Conservation (phyloP, 2,797 vertebrate genomes). For the Anolis apletophallus region DNA sequence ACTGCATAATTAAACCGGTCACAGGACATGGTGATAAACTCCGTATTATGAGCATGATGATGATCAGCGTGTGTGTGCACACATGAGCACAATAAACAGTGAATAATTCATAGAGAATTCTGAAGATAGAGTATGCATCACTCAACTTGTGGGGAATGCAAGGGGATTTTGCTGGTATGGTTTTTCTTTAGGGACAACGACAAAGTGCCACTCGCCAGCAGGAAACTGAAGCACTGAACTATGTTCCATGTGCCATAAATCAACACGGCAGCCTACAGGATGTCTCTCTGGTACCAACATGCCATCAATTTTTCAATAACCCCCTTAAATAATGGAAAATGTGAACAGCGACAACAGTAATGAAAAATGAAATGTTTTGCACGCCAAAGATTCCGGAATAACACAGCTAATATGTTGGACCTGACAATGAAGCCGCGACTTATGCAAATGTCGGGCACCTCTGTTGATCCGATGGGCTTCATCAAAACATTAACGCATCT, state of each 20-base stretch:
- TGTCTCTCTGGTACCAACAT: constrained; percentile 82
- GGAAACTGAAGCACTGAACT: constrained; percentile 80
- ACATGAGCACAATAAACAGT: constrained; percentile 79
- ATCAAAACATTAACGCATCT: no score
- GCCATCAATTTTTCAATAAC: constrained; percentile 83
- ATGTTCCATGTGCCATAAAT: constrained; percentile 78
- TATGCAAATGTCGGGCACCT: neutral
- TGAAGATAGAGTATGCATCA: constrained; percentile 76
- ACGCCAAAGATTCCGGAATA: constrained; percentile 67
- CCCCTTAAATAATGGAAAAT: constrained; percentile 88
- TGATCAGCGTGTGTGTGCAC: constrained; percentile 66
- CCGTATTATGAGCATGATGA: constrained; percentile 62
- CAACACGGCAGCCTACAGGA: constrained; percentile 71
- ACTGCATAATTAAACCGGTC: constrained; percentile 61
- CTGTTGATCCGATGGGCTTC: no score
- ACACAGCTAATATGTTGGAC: constrained; percentile 37
- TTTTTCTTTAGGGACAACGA: constrained; percentile 80
- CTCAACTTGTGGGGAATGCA: constrained; percentile 72
- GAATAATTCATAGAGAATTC: constrained; percentile 85
- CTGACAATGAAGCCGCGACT: constrained; percentile 41
- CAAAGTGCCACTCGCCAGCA: constrained; percentile 76
- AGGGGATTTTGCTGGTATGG: constrained; percentile 76
- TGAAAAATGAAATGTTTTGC: constrained; percentile 89
- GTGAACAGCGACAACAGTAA: constrained; percentile 84
- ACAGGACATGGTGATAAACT: constrained; percentile 55